Evolutionary conservation across 2,113 vertebrate species (phyloP).

Genomic region (Lepisosteus oculatus): DNA sequence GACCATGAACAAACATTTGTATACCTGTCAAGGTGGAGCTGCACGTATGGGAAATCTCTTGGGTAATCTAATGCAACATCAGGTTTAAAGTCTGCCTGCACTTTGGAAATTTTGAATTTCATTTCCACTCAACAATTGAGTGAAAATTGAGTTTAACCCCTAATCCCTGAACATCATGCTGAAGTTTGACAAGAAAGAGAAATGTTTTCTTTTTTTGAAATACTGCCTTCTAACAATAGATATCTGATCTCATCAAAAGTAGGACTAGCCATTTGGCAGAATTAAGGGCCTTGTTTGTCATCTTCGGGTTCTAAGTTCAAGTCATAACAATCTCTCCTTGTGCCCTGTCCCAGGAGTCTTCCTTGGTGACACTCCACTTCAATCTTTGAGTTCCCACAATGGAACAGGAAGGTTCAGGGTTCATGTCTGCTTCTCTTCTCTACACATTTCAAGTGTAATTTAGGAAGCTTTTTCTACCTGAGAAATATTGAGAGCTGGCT

Average conservation of each 20-base stretch:
- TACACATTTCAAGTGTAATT: slow-evolving; percentile 7
- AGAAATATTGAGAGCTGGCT: too few relatives aligned
- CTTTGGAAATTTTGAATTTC: too few relatives aligned
- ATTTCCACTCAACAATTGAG: too few relatives aligned
- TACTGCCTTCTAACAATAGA: not conserved
- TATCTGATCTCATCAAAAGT: slow-evolving; percentile 10
- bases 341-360: slow-evolving; percentile 4
- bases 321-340: slow-evolving; percentile 26
- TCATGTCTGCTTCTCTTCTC: slow-evolving; percentile 35
- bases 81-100: too few relatives aligned
- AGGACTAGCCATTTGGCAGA: slow-evolving; percentile 11
- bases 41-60: too few relatives aligned
- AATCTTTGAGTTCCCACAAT: slow-evolving; percentile 1
- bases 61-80: too few relatives aligned
- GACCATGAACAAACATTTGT: too few relatives aligned
- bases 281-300: slow-evolving; percentile 4
- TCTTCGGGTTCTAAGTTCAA: slow-evolving; percentile 28
- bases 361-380: slow-evolving; percentile 28
- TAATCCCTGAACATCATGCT: slow-evolving; percentile 5
- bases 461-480: not conserved
- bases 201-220: not conserved
- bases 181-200: not conserved
- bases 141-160: slow-evolving; percentile 9
- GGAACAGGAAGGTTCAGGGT: slow-evolving; percentile 22
- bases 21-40: too few relatives aligned